These are phyloP conservation scores for Ceratoteleas bidentatus DNA, from an alignment of 1,140 invertebrate species.

Conservation along the genomic window DNA sequence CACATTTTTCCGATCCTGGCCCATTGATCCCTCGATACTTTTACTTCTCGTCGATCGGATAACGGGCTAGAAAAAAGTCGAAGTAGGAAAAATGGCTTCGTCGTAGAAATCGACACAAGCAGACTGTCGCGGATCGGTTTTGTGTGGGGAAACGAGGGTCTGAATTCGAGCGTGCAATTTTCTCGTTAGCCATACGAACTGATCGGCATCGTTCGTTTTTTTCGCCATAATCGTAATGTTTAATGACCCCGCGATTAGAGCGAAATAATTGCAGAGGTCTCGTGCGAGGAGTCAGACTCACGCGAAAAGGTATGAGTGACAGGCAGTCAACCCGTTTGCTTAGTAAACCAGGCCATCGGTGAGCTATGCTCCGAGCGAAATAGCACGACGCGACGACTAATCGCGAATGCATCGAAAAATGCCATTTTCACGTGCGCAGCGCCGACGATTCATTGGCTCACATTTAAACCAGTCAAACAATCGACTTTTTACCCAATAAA, in stretches of 20 bases:
- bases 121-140: constrained; percentile 17
- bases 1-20: no score
- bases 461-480: no score
- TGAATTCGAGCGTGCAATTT: constrained; percentile 13
- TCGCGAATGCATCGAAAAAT: constrained; percentile 28
- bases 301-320: constrained; percentile 67
- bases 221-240: constrained; percentile 35
- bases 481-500: no score
- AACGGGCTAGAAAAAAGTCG: no score
- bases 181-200: constrained; percentile 17
- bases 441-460: not conserved
- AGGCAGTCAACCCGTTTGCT: constrained; percentile 66
- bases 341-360: constrained; percentile 66
- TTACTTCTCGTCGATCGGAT: no score
- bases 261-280: constrained; percentile 59
- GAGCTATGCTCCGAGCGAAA: constrained; percentile 52
- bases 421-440: constrained; percentile 11
- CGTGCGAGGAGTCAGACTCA: constrained; percentile 56
- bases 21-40: no score
- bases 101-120: constrained; percentile 21
- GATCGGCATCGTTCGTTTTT: constrained; percentile 15
- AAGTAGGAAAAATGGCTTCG: no score
- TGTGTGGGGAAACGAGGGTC: constrained; percentile 5
- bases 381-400: constrained; percentile 40
- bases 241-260: constrained; percentile 48